Evolutionary conservation across 2,888 invertebrate species (phyloP).

Genomic region (Spodoptera littoralis): DNA sequence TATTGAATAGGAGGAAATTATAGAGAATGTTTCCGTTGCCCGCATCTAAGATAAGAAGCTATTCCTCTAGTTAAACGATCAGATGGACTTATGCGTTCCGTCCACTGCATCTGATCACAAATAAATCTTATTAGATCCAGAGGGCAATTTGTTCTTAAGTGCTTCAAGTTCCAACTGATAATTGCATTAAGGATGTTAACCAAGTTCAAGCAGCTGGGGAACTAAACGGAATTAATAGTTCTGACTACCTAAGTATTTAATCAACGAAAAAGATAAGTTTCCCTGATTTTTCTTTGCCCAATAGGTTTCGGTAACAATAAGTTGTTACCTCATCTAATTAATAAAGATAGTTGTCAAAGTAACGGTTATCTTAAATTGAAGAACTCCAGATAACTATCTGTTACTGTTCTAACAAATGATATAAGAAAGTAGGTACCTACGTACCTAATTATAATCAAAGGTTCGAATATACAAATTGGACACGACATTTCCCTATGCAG

Average conservation of each 20-base stretch:
- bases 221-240: conserved; percentile 19
- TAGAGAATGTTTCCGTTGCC: conserved; percentile 80
- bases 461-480: conserved; percentile 32
- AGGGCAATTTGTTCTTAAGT: conserved; percentile 47
- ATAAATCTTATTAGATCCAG: conserved; percentile 55
- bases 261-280: conserved; percentile 30
- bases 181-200: conserved; percentile 36
- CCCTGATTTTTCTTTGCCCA: conserved; percentile 24
- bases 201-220: conserved; percentile 20
- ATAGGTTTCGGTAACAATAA: conserved; percentile 11
- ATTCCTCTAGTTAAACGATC: conserved; percentile 63
- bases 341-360: conserved; percentile 14
- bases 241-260: conserved; percentile 26
- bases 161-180: conserved; percentile 34
- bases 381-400: background rate
- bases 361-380: background rate
- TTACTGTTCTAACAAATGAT: conserved; percentile 10
- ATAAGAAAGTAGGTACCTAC: conserved; percentile 14
- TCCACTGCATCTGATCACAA: conserved; percentile 52
- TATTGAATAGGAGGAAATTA: conserved; percentile 78
- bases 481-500: conserved; percentile 34
- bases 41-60: conserved; percentile 78
- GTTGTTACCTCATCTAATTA: background rate
- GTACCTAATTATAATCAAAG: conserved; percentile 24
- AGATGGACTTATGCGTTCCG: conserved; percentile 54